Conservation (phyloP, 2,113 vertebrate species). For the Eolophus roseicapilla region DNA sequence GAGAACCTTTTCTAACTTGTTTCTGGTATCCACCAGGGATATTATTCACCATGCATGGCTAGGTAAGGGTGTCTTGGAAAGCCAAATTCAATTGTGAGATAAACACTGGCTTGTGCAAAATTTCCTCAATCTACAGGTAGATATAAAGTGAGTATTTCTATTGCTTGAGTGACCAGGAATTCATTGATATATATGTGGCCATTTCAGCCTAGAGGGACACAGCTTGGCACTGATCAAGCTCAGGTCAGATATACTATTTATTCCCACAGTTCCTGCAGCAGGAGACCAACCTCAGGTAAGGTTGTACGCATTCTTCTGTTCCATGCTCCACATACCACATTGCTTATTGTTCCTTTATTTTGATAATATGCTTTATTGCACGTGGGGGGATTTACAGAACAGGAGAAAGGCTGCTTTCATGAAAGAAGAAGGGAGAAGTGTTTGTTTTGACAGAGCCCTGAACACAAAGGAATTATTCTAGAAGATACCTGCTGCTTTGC, state of each 20-base stretch:
- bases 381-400: not conserved
- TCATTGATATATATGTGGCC: not conserved
- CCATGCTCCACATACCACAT: not conserved
- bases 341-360: not conserved
- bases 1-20: not conserved
- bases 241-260: not conserved
- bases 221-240: not conserved
- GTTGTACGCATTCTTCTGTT: not conserved
- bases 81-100: not conserved
- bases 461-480: accelerated
- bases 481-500: not conserved
- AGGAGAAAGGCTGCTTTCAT: not conserved
- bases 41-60: not conserved
- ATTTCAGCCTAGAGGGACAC: not conserved
- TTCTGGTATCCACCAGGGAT: not conserved
- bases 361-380: not conserved
- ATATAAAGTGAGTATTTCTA: not conserved
- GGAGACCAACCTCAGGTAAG: not conserved
- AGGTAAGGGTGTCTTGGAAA: not conserved
- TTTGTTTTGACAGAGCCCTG: not conserved
- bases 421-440: not conserved
- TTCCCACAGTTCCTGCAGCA: not conserved
- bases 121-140: not conserved
- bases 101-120: not conserved
- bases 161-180: not conserved